Evolutionary conservation across 2,888 invertebrate genomes (phyloP), one percentile per base, ranked within the genome.

Genomic region (Phasia obesa): DNA sequence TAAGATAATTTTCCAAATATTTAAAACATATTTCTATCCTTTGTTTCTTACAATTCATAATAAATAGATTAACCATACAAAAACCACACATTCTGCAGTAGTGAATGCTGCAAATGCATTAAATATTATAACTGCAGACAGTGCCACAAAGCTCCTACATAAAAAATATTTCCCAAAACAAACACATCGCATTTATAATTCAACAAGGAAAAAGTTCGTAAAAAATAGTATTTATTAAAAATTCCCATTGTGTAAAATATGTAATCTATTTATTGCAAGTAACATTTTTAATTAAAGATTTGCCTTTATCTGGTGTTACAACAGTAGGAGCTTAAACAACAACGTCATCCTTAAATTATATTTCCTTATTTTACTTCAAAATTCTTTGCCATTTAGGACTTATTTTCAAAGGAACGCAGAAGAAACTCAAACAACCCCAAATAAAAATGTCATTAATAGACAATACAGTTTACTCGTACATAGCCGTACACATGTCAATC

Each of bases 361-460:
- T 67, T 53, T 25, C 42, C 55, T 7, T 35, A 23, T 44, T 47
- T 1, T 53, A 3, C 31, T 67, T 47, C 15, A 44, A 65, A 57
- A 25, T 49, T 69, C 25, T 44, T 47, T 38, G 55, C 35, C 55
- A 27, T 35, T 62, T 31, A 64, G 38, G 27, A 47, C 62, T 23
- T 64, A 2, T 25, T 53, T 44, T 23, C 15, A 13, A 44, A 64
- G 49, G 13, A 31, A 60, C 23, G 38, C 60, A 53, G 15, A 59
- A 51, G 15, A 55, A 59, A 57, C 57, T 21, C 19, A 23, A 65
- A 19, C 57, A 65, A 59, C n/a, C 13, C 57, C 2, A 53, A 64
- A 51, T 57, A 70, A 59, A 44, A 76, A 70, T 65, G 59, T 53
- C 73, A 75, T 78, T 70, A 83, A 78, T 53, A 75, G 53, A 69